Base-by-base conservation (phyloP, 1,140 invertebrate species). In the Ceratina calcarata region DNA sequence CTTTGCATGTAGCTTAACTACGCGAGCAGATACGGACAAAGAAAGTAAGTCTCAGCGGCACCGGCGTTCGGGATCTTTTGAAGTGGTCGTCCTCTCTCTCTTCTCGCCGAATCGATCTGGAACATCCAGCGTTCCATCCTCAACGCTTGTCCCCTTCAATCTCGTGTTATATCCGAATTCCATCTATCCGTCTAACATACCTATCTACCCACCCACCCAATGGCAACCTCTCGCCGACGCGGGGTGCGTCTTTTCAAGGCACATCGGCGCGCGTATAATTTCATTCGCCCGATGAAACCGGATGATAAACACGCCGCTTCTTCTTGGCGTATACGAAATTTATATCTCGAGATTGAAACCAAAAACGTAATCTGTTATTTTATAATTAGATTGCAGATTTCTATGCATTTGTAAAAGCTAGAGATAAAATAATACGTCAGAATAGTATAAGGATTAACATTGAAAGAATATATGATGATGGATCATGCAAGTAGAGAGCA, bases 261-360 rank as follows among this genome's bases (percentile, higher is more conserved):
- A 85, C 80, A 85, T 81, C 75, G 80, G 81, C 72, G 83, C 88
- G 86, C 83, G 82, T 72, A 86, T 90, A 91, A 92, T 91, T 91
- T 83, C 85, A 90, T 91, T 79, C 74, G 2, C 65, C 15, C 64
- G 85, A 67, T 65, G 86, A 88, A 70, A 85, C 69, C 82, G 77
- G 86, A 88, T 89, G 90, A 89, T 91, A 91, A 91, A 90, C 87
- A 90, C 89, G 87, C 73, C 81, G 86, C 77, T 86, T 62, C 78
- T 81, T 83, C 81, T 78, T 87, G 77, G 87, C 85, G 8, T 10
- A 10, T 0, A 45, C 8, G 10, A 10, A 8, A 45, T 45, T 45
- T 45, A 45, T 10, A 10, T 45, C 37, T 45, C 8, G 3, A 45
- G 6, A 10, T 32, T 32, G 27, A 32, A 32, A 32, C 27, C 27